A percentile compares a stretch with the other conserved stretches of the same genome.
Evolutionary conservation across 2,797 vertebrate genomes (phyloP).

Genomic region (Neosalanx taihuensis): DNA sequence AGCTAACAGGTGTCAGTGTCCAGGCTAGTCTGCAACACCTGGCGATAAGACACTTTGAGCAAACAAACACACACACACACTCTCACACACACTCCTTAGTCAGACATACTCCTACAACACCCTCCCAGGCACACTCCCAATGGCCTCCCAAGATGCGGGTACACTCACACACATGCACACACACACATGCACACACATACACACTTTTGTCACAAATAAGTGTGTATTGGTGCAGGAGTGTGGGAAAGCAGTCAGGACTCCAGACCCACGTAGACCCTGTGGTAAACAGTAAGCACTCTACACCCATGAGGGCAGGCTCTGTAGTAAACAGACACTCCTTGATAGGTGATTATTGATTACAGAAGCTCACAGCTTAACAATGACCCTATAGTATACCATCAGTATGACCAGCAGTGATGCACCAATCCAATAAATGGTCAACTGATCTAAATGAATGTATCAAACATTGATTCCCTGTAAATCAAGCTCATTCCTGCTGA

Average conservation of each 20-base stretch:
- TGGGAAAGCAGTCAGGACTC: conserved; percentile 50
- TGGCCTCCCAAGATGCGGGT: too few relatives aligned
- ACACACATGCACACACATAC: conserved; percentile 1
- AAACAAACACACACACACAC: not conserved
- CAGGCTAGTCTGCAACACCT: conserved; percentile 16
- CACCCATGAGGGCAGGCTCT: not conserved
- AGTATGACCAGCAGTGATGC: not conserved
- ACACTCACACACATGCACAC: not conserved
- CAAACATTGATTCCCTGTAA: not conserved
- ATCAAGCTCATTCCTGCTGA: too few relatives aligned
- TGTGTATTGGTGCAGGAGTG: conserved; percentile 43
- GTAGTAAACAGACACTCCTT: not conserved
- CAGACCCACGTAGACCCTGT: conserved; percentile 39
- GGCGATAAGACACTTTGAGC: conserved; percentile 22
- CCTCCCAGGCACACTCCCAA: conserved; percentile 1
- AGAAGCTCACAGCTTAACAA: conserved; percentile 16
- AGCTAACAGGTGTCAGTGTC: conserved; percentile 35
- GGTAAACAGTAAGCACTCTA: conserved; percentile 13
- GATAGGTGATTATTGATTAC: conserved; percentile 29
- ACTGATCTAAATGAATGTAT: not conserved
- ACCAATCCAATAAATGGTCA: not conserved
- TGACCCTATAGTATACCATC: not conserved
- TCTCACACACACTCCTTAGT: conserved; percentile 20
- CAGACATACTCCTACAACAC: not conserved
- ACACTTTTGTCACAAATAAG: conserved; percentile 30